Percentiles rank a stretch among this genome's conserved stretches.
These are phyloP conservation scores for Pleuronectes platessa DNA, from an alignment of 2,113 vertebrate genomes.

Conservation along the genomic window DNA sequence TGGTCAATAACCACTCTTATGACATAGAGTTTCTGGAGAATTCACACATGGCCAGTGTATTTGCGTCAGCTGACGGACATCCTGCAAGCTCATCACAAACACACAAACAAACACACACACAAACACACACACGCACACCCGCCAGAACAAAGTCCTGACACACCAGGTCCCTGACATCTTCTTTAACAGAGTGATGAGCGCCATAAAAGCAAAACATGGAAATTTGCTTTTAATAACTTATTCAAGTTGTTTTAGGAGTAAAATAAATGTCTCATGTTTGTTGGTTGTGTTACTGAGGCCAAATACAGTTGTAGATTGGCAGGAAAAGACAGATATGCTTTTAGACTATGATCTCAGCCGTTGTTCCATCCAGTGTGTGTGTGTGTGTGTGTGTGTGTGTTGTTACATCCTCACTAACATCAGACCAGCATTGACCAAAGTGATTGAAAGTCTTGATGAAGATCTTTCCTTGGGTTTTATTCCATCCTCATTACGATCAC, in stretches of 20 bases:
- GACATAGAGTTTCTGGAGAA: neutral
- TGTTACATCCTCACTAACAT: no score
- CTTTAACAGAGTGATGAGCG: neutral
- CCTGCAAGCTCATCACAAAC: constrained; percentile 6
- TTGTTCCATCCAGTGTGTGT: no score
- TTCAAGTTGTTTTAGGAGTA: neutral
- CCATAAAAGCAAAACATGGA: neutral
- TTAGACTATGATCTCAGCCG: no score
- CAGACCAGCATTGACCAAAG: no score
- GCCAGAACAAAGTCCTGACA: constrained; percentile 10
- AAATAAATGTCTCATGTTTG: no score
- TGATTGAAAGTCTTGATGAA: no score
- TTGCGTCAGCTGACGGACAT: neutral
- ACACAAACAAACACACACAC: constrained; percentile 20
- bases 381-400: no score
- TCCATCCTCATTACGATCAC: no score
- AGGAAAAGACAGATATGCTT: no score
- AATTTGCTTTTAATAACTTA: neutral
- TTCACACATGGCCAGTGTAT: neutral
- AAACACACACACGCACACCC: constrained; percentile 21
- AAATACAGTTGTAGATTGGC: no score
- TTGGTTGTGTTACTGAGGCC: no score
- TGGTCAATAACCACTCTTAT: neutral
- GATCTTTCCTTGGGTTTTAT: no score
- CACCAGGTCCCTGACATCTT: constrained; percentile 1